Evolutionary conservation across 2,113 vertebrate species (phyloP).

Genomic region (Bujurquina vittata): DNA sequence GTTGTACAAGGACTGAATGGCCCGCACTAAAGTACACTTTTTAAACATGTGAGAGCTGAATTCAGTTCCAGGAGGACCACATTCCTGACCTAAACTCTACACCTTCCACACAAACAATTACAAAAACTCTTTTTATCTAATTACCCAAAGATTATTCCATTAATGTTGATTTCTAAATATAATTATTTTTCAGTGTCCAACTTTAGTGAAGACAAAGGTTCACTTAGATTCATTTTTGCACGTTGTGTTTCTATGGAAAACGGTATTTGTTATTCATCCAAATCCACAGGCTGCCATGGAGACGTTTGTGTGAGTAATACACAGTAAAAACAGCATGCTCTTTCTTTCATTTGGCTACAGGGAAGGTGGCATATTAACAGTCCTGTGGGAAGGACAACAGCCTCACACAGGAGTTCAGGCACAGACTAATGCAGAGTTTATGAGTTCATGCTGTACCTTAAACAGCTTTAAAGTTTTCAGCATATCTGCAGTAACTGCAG

Average conservation of each 20-base stretch:
- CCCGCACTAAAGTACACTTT: too few relatives aligned
- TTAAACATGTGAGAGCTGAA: too few relatives aligned
- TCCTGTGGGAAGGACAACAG: neutral
- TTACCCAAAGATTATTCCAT: neutral
- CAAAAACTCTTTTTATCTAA: neutral
- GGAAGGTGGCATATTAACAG: neutral
- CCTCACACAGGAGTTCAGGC: neutral
- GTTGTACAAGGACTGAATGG: too few relatives aligned
- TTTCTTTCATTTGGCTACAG: neutral
- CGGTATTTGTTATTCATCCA: neutral
- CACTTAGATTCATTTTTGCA: neutral
- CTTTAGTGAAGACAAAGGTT: neutral
- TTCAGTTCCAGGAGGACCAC: too few relatives aligned
- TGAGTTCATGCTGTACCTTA: neutral
- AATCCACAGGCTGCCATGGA: neutral
- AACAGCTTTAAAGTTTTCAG: neutral
- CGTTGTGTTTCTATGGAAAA: neutral
- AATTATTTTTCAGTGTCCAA: neutral
- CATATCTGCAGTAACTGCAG: neutral
- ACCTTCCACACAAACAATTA: neutral
- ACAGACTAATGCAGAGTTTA: neutral
- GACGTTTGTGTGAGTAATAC: neutral
- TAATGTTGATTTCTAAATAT: neutral
- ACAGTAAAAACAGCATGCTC: neutral
- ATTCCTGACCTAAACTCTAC: too few relatives aligned